phyloP scores from a whole-genome alignment of 2,888 invertebrate genomes.

The Cyrtodaria siliqua region DNA sequence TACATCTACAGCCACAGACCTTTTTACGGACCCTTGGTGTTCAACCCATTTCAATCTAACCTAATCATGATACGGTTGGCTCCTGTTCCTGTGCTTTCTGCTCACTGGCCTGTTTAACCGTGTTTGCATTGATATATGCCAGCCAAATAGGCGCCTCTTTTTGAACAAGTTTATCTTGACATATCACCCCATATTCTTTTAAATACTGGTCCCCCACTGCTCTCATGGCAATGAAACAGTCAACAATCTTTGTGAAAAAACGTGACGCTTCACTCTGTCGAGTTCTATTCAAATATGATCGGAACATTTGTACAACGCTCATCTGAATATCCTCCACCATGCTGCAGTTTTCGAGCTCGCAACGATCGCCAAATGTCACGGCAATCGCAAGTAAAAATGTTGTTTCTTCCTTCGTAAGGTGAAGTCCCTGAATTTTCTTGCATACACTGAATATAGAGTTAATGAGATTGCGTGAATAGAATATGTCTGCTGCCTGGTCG shows the following conservation, averaged over 20 bases:
- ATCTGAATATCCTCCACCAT: constrained; percentile 62
- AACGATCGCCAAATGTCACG: constrained; percentile 62
- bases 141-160: constrained; percentile 66
- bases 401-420: constrained; percentile 57
- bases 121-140: constrained; percentile 60
- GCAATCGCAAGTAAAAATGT: constrained; percentile 60
- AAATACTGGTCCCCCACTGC: constrained; percentile 62
- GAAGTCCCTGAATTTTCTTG: constrained; percentile 56
- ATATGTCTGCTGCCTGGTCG: constrained; percentile 64
- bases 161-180: constrained; percentile 63
- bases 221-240: constrained; percentile 63
- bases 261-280: constrained; percentile 30
- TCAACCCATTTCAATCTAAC: too few relatives aligned
- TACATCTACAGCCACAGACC: too few relatives aligned
- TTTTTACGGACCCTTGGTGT: too few relatives aligned
- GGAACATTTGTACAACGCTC: constrained; percentile 51
- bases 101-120: constrained; percentile 33
- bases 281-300: constrained; percentile 37
- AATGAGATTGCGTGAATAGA: constrained; percentile 64
- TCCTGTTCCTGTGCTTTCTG: too few relatives aligned
- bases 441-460: constrained; percentile 61
- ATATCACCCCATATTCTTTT: constrained; percentile 64
- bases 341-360: constrained; percentile 42
- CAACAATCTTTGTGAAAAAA: constrained; percentile 62
- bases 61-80: too few relatives aligned